Evolutionary conservation across 1,140 invertebrate genomes (phyloP), one percentile per base, ranked within the genome.

Genomic region (Branchinecta lindahli): DNA sequence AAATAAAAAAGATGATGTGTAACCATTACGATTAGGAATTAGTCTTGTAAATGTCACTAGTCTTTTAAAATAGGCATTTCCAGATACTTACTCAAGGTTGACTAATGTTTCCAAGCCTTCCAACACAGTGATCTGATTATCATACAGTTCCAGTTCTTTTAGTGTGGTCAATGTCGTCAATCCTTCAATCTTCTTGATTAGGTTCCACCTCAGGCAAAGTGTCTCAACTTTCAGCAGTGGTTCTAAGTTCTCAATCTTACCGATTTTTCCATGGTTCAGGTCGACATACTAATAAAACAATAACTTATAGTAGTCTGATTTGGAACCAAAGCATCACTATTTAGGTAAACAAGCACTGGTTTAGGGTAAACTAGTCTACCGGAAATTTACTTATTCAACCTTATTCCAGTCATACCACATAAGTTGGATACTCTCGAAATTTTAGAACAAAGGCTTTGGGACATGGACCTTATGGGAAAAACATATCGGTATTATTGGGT

Each of bases 111-210:
- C 87, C 18, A 97, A 80, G 78, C 94, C 94, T 80, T 96, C 93
- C 75, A 97, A 94, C 72, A 84, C 82, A 0, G 85, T 87, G 66
- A 97, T 92, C 81, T 95, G 93, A 81, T 98, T 99, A 80, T 98
- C 96, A 79, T 98, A 96, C 0, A 99, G 81, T 75, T 98, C 96
- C 68, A 99, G 78, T 77, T 97, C 93, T 66, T 83, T 83, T 0
- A 97, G 80, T 20, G 85, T 91, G 4, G 81, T 83, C 8, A 94
- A 78, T 0, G 82, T 86, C 70, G 85, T 77, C 21, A 96, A 77
- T 79, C 94, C 93, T 78, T 95, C 91, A 76, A 98, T 96, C 76
- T 91, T 92, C 74, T 90, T 96, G 10, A 98, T 92, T 0, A 95
- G 81, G 81, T 98, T 98, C 89, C 95, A 96, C 66, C 94, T 85